Percentiles rank a stretch among this genome's conserved stretches.
Conservation (phyloP, 2,888 invertebrate species). For the Hymenopus coronatus region DNA sequence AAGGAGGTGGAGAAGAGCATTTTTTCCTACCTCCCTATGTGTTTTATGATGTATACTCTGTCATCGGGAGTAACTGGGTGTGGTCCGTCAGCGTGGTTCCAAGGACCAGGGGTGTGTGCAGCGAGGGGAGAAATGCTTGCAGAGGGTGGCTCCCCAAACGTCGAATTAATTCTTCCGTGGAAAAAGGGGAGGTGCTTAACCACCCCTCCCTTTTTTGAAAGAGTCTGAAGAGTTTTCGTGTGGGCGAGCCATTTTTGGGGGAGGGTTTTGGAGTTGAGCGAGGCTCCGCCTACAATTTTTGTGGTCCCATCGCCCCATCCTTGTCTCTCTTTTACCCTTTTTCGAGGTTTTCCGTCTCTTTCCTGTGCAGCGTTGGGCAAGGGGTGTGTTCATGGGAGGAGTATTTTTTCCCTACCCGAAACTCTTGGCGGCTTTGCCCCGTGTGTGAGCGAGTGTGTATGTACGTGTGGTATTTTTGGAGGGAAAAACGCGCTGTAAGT, state of each 20-base stretch:
- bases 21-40: conserved; percentile 3
- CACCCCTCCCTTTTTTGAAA: neutral
- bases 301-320: neutral
- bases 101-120: neutral
- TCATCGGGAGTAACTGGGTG: conserved; percentile 29
- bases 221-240: neutral
- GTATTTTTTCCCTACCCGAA: neutral
- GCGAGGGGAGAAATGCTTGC: neutral
- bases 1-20: neutral
- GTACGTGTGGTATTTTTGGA: neutral
- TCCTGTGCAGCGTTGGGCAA: neutral
- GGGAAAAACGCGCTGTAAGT: conserved; percentile 17
- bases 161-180: conserved; percentile 10
- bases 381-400: neutral
- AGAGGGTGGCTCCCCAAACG: neutral
- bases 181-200: conserved; percentile 9
- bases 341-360: neutral
- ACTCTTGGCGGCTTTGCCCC: neutral
- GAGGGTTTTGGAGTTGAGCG: neutral
- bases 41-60: conserved; percentile 33
- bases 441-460: neutral
- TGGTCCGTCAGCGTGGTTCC: conserved; percentile 16
- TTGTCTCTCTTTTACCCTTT: neutral
- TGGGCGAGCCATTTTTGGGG: neutral
- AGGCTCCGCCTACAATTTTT: neutral